Conservation (phyloP, 2,888 invertebrate species). For the Amiota mariae region DNA sequence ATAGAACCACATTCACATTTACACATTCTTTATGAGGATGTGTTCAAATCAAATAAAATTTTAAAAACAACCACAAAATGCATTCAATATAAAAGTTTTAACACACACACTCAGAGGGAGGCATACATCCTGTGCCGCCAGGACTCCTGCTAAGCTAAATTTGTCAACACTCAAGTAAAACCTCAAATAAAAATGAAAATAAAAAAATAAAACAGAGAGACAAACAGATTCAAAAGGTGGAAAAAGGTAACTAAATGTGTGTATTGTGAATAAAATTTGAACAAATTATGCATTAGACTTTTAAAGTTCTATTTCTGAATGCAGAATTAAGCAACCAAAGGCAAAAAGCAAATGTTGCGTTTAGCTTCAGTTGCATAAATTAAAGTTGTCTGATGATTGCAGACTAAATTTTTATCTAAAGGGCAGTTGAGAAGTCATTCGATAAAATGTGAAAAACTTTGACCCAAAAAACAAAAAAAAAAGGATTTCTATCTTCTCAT, state of each 20-base stretch:
- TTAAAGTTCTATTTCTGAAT: not conserved
- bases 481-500: too few relatives aligned
- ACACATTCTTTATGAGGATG: not conserved
- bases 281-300: slow-evolving; percentile 65
- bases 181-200: not conserved
- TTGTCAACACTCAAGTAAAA: slow-evolving; percentile 6
- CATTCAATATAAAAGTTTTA: slow-evolving; percentile 63
- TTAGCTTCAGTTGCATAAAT: too few relatives aligned
- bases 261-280: slow-evolving; percentile 50
- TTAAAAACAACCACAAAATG: slow-evolving; percentile 56
- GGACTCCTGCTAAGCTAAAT: not conserved
- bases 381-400: too few relatives aligned
- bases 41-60: slow-evolving; percentile 61
- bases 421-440: too few relatives aligned
- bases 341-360: too few relatives aligned
- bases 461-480: too few relatives aligned
- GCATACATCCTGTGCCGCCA: not conserved
- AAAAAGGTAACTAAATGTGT: slow-evolving; percentile 8
- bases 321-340: too few relatives aligned
- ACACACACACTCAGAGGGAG: not conserved
- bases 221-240: slow-evolving; percentile 6
- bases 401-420: too few relatives aligned
- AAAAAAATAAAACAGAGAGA: not conserved
- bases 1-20: not conserved
- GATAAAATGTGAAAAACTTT: too few relatives aligned